Evolutionary conservation across 2,113 vertebrate species (phyloP).

Genomic region (Rhinoderma darwinii): DNA sequence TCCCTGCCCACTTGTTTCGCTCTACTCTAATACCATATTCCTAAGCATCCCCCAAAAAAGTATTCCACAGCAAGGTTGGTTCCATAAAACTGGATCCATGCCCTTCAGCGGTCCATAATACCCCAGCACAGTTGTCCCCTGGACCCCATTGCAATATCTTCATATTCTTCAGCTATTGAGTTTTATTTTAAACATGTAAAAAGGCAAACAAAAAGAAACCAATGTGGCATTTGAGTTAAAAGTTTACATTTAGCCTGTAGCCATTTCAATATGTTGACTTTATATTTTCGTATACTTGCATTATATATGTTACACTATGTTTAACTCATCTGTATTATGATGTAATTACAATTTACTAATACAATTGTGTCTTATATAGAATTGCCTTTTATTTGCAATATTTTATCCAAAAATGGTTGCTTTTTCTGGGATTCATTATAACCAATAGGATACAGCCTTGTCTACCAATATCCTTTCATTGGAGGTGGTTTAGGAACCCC

Average conservation of each 20-base stretch:
- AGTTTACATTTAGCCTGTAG: slow-evolving; percentile 25
- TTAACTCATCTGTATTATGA: slow-evolving; percentile 33
- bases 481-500: too few relatives aligned
- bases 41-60: too few relatives aligned
- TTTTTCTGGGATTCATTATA: not conserved
- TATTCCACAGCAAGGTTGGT: too few relatives aligned
- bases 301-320: slow-evolving; percentile 1
- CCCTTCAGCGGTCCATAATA: not conserved
- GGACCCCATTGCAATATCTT: not conserved
- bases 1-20: not conserved
- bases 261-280: not conserved
- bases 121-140: not conserved
- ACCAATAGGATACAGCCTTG: not conserved
- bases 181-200: not conserved
- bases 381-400: not conserved
- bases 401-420: not conserved
- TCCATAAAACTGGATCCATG: not conserved
- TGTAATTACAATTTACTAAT: slow-evolving; percentile 50
- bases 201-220: not conserved
- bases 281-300: not conserved
- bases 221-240: slow-evolving; percentile 23
- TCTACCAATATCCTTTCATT: not conserved
- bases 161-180: not conserved
- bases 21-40: not conserved
- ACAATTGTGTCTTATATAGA: slow-evolving; percentile 7